These are phyloP conservation scores for Schizothorax lantsangensis DNA, from an alignment of 2,797 vertebrate species.

Conservation along the genomic window DNA sequence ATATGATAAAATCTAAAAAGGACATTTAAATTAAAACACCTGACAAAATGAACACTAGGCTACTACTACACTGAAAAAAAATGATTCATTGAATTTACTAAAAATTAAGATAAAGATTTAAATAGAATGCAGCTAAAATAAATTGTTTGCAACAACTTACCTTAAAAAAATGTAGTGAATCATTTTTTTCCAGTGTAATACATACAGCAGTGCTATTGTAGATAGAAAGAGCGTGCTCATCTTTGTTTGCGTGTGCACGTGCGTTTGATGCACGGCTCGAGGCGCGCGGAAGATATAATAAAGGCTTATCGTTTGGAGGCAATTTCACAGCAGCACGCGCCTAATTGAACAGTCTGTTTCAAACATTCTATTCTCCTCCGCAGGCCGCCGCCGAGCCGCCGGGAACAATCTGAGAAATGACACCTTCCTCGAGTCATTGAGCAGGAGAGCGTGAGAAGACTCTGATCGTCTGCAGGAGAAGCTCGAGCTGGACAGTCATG, in stretches of 20 bases:
- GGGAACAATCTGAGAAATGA: constrained; percentile 80
- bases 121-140: no score
- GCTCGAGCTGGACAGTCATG: neutral
- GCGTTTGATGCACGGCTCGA: constrained; percentile 69
- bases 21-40: no score
- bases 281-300: constrained; percentile 76
- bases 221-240: neutral
- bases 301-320: constrained; percentile 84
- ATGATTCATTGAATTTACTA: no score
- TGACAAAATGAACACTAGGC: no score
- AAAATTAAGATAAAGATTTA: no score
- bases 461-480: constrained; percentile 58
- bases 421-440: constrained; percentile 83
- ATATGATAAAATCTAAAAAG: no score
- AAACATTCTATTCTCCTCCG: constrained; percentile 77
- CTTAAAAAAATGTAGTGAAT: no score
- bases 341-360: constrained; percentile 88
- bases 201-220: neutral
- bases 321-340: constrained; percentile 84
- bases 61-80: no score
- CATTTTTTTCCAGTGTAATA: no score
- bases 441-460: constrained; percentile 65
- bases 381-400: constrained; percentile 58
- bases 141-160: no score
- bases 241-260: constrained; percentile 52